A percentile compares a stretch with the other conserved stretches of the same genome.
These are phyloP conservation scores for Apis laboriosa DNA, from an alignment of 1,140 invertebrate genomes.

Conservation along the genomic window DNA sequence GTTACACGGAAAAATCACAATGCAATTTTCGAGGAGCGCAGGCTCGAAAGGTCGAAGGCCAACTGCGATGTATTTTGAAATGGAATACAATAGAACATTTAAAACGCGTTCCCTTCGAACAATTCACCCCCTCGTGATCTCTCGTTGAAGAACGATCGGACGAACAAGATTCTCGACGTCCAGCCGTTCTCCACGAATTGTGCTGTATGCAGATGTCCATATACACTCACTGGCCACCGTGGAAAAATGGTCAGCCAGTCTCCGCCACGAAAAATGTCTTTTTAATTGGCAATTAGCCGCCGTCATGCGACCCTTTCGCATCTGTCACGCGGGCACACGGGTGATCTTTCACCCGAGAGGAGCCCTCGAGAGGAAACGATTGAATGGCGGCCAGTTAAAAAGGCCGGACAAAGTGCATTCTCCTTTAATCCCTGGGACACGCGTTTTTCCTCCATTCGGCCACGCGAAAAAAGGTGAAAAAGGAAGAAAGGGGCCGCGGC, in stretches of 20 bases:
- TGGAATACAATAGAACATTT: background rate
- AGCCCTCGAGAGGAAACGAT: conserved; percentile 48
- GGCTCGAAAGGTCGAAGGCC: too few species aligned
- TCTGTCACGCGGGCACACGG: conserved; percentile 64
- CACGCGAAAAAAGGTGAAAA: conserved; percentile 38
- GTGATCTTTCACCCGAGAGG: conserved; percentile 40
- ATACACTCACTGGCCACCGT: conserved; percentile 37
- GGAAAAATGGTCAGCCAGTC: conserved; percentile 23
- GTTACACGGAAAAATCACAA: too few species aligned
- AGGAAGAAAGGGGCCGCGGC: conserved; percentile 29
- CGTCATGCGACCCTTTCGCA: conserved; percentile 69
- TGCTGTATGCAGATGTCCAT: conserved; percentile 55
- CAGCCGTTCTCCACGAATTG: conserved; percentile 7
- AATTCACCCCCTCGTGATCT: background rate
- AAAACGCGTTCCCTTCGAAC: background rate
- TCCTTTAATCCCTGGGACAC: conserved; percentile 69
- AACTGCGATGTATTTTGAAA: too few species aligned
- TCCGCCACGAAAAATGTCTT: conserved; percentile 73
- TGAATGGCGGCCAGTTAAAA: conserved; percentile 63
- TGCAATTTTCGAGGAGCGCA: background rate
- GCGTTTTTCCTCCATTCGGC: conserved; percentile 25
- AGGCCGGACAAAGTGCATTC: conserved; percentile 66
- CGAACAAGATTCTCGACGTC: background rate
- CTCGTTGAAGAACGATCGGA: conserved; percentile 10
- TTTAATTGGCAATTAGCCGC: conserved; percentile 80